These are phyloP conservation scores for Mixornis gularis DNA, from an alignment of 2,113 vertebrate species.

Conservation along the genomic window DNA sequence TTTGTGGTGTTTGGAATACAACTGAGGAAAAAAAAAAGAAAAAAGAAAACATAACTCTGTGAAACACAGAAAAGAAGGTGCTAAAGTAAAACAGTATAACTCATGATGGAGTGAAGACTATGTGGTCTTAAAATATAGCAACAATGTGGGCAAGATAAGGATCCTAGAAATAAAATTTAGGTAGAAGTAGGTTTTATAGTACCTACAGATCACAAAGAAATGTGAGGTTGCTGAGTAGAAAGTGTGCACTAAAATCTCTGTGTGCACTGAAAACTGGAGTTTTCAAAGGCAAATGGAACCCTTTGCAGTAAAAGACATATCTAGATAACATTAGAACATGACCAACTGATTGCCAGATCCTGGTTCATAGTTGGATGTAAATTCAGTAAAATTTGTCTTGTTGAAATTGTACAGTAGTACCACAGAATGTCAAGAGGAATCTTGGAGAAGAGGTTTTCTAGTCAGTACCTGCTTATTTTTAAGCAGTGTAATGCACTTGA, in stretches of 20 bases:
- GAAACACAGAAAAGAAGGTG: neutral
- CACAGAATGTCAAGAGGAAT: neutral
- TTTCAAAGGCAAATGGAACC: neutral
- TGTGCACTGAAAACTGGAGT: neutral
- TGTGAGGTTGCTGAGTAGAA: neutral
- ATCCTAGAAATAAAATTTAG: neutral
- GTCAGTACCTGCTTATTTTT: neutral
- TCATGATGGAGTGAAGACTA: neutral
- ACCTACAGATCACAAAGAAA: neutral
- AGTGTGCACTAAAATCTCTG: neutral
- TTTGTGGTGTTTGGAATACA: neutral
- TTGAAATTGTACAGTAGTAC: neutral
- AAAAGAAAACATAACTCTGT: neutral
- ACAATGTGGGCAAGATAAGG: neutral
- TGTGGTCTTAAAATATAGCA: neutral
- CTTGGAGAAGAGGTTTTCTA: neutral
- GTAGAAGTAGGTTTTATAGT: neutral
- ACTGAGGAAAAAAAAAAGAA: neutral
- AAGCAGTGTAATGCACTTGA: neutral
- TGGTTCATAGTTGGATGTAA: neutral
- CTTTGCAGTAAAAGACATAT: neutral
- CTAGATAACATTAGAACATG: neutral
- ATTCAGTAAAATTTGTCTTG: neutral
- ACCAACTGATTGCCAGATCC: neutral
- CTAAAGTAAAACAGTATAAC: neutral